Percentiles rank a stretch among this genome's conserved stretches.
Conservation (phyloP, 2,888 invertebrate genomes). For the Antitype chi region DNA sequence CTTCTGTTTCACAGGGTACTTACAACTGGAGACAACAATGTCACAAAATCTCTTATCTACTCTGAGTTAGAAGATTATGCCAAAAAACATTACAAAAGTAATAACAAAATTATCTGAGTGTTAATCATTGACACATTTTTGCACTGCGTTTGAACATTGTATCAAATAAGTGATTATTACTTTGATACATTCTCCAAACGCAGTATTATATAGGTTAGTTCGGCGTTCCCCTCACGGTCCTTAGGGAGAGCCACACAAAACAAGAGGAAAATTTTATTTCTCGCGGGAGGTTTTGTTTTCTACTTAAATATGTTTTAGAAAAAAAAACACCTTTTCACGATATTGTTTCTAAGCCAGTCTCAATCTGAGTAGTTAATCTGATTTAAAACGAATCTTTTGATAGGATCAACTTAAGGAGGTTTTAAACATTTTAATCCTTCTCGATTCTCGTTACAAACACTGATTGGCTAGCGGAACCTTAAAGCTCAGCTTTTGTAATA, state of each 20-base stretch:
- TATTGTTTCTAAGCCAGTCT: constrained; percentile 38
- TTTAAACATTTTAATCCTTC: constrained; percentile 11
- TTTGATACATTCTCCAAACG: constrained; percentile 27
- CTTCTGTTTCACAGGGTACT: constrained; percentile 18
- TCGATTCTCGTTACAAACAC: background rate
- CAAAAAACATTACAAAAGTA: constrained; percentile 12
- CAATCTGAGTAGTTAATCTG: constrained; percentile 24
- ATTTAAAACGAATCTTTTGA: constrained; percentile 37
- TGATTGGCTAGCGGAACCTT: background rate
- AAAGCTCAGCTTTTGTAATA: background rate
- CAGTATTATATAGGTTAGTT: background rate
- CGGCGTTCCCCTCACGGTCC: constrained; percentile 10
- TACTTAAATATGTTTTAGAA: constrained; percentile 18
- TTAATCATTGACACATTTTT: background rate
- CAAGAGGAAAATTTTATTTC: constrained; percentile 28
- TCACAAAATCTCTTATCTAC: background rate
- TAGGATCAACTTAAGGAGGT: constrained; percentile 13
- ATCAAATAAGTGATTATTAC: background rate
- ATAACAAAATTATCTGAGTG: constrained; percentile 26
- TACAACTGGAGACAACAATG: background rate
- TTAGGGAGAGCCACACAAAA: constrained; percentile 31
- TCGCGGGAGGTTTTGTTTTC: constrained; percentile 13
- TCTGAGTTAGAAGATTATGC: background rate
- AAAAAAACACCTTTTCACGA: constrained; percentile 14
- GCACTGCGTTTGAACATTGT: too few relatives aligned